phyloP scores from a whole-genome alignment of 1,140 invertebrate species.

The Plutomurus gul region DNA sequence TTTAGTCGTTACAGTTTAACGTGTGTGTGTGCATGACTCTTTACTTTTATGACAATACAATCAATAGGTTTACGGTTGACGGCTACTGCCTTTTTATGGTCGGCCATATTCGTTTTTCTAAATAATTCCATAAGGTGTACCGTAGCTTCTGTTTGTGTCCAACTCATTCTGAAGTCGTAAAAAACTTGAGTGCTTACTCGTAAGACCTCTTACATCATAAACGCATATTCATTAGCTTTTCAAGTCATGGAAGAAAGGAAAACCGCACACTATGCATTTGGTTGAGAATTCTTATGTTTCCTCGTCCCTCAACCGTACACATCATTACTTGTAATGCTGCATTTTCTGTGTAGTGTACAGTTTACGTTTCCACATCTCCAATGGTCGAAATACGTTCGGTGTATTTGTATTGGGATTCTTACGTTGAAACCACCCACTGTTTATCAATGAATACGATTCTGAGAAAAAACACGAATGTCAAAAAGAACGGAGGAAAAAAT shows the following conservation, averaged over 20 bases:
- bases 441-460: background rate
- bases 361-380: too few relatives aligned
- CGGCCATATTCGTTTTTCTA: background rate
- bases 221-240: conserved; percentile 13
- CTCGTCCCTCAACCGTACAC: too few relatives aligned
- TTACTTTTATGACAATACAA: background rate
- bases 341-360: too few relatives aligned
- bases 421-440: background rate
- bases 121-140: too few relatives aligned
- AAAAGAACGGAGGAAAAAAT: background rate
- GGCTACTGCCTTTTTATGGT: conserved; percentile 1
- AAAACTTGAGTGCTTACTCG: conserved; percentile 14
- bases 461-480: background rate
- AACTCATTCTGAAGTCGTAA: background rate
- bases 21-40: too few relatives aligned
- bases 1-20: too few relatives aligned
- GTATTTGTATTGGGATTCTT: background rate
- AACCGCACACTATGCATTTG: conserved; percentile 43
- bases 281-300: too few relatives aligned
- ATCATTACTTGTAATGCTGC: too few relatives aligned
- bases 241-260: background rate
- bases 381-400: background rate
- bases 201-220: too few relatives aligned
- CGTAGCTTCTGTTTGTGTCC: too few relatives aligned
- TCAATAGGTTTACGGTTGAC: conserved; percentile 9